Base-by-base conservation (phyloP, 1,140 invertebrate genomes). In the Calephelis nemesis region DNA sequence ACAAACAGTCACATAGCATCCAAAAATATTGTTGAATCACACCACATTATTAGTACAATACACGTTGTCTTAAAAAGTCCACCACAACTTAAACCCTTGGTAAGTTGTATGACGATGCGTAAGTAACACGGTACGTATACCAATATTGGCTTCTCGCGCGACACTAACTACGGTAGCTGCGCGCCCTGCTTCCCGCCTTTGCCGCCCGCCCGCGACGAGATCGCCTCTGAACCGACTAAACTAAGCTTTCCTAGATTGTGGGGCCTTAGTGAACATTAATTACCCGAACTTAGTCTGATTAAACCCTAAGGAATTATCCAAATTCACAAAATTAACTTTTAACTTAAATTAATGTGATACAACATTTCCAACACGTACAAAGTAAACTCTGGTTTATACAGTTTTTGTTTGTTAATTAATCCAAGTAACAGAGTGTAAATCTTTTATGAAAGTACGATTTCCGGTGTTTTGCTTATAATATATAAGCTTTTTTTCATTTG, bases 241-340 rank as follows among this genome's bases (percentile, higher is more conserved):
- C 85, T 75, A 81, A 87, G 87, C 87, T 87, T 82, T 83, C 85
- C 84, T 89, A 87, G 86, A 88, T 87, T 85, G 86, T 88, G 87
- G 85, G 83, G 84, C 87, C 88, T 85, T 87, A 89, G 75, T 82
- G 87, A 91, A 88, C 88, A 90, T 91, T 91, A 90, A 91, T 91
- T 91, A 91, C 85, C 85, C 83, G 78, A 91, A 91, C 86, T 91
- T 87, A 88, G 86, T 85, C 88, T 88, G 88, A 89, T 91, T 91
- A 91, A 91, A 88, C 85, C 87, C 86, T 88, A 86, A 89, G 87
- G 88, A 88, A 91, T 91, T 89, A 91, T 88, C 82, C 84, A 82
- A 85, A 89, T 89, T 88, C 87, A 89, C 86, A 88, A 91, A 91
- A 91, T 89, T 91, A 91, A 91, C 88, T 89, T 91, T 89, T 89